These are phyloP conservation scores for Oreochromis spilurus DNA, from an alignment of 2,113 vertebrate genomes.

Conservation along the genomic window DNA sequence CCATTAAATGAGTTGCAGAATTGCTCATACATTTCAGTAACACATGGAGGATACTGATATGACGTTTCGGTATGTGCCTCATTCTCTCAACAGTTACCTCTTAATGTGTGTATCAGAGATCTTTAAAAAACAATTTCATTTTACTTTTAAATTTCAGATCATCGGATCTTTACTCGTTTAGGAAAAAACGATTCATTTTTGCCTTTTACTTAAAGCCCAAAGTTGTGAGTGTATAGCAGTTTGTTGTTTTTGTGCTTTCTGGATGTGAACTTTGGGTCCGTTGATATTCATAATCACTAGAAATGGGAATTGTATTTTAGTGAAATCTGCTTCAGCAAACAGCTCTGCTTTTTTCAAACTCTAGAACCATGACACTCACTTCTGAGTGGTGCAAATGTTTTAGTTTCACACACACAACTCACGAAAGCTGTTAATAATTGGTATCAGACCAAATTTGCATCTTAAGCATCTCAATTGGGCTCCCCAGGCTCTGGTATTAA, in stretches of 20 bases:
- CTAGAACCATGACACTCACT: background rate
- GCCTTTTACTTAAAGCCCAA: background rate
- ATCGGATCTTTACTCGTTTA: background rate
- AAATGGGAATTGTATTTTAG: slow-evolving; percentile 3
- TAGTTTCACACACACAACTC: background rate
- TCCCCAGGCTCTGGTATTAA: background rate
- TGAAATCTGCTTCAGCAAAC: background rate
- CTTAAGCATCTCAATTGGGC: background rate
- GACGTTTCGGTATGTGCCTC: slow-evolving; percentile 39
- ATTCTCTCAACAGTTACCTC: slow-evolving; percentile 46
- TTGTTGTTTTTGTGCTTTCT: background rate
- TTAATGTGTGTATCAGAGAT: background rate
- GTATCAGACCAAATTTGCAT: background rate
- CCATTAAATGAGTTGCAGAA: background rate
- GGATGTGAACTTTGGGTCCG: background rate
- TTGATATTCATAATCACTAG: background rate
- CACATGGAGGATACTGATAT: background rate
- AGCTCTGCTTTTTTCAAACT: background rate
- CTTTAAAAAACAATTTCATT: background rate
- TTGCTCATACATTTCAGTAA: background rate
- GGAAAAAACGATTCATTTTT: background rate
- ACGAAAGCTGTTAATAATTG: background rate
- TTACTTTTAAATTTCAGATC: background rate
- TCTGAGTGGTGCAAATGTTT: background rate
- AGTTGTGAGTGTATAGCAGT: background rate